Conservation (phyloP, 2,888 invertebrate species). For the Blera fallax region DNA sequence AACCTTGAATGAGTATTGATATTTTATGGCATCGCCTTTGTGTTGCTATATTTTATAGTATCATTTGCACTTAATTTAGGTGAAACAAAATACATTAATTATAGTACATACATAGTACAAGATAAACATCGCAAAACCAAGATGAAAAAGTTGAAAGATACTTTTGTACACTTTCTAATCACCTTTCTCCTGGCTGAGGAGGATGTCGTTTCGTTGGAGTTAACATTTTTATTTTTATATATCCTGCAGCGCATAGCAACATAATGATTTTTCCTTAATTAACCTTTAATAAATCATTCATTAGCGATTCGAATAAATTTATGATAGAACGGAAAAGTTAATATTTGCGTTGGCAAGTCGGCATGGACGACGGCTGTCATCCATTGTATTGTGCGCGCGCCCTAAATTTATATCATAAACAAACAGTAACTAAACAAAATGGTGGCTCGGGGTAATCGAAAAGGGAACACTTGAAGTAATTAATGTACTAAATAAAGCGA, state of each 20-base stretch:
- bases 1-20: conserved; percentile 52
- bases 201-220: neutral
- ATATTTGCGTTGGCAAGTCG: conserved; percentile 57
- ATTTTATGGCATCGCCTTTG: conserved; percentile 42
- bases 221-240: neutral
- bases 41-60: neutral
- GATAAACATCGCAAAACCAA: neutral
- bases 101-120: conserved; percentile 1
- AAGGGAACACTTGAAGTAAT: conserved; percentile 44
- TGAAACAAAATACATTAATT: conserved; percentile 64
- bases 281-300: conserved; percentile 48
- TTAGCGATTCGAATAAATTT: conserved; percentile 58
- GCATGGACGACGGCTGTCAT: conserved; percentile 19
- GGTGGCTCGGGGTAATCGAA: neutral
- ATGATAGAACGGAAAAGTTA: conserved; percentile 34
- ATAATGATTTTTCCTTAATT: neutral
- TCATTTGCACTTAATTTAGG: conserved; percentile 60
- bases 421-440: conserved; percentile 21
- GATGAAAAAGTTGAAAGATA: neutral
- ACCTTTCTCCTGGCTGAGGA: conserved; percentile 12
- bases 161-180: conserved; percentile 25
- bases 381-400: neutral
- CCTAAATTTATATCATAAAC: conserved; percentile 55
- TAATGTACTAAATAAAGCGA: conserved; percentile 41
- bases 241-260: conserved; percentile 8